Base-by-base conservation (phyloP, 2,113 vertebrate genomes). In the Phrynosoma platyrhinos region DNA sequence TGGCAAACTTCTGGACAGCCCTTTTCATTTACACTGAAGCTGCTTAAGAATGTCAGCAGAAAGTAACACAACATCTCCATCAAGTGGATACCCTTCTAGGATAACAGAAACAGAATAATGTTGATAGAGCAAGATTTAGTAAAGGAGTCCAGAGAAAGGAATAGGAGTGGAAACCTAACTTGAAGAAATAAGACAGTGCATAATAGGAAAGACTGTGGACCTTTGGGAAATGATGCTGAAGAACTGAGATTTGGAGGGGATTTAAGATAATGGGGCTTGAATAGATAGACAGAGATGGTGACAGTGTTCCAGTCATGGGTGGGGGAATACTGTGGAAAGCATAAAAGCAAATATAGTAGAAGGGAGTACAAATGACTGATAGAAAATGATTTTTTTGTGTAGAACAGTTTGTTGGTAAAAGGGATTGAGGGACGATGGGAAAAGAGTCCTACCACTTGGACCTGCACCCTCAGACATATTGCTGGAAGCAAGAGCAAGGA, bases 1-100 rank as follows among this genome's bases (percentile, higher is more conserved):
- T 27, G 78, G 20, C n/a, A 76, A 16, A 86, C 52, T 79, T 88
- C 80, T 55, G 80, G 91, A 87, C 62, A 14, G 68, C 23, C 82
- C 62, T 81, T 84, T 91, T 78, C 69, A 23, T 79, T 85, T 91
- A 6, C 71, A 74, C 87, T 52, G 87, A 90, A 82, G 40, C 58
- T 82, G 32, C 36, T 58, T 82, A 64, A n/a, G 77, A 52, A 62
- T 72, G 88, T 82, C 71, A 79, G 55, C 77, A 72, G 4, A 32
- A 75, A 7, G 14, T 81, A 74, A 84, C 84, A 82, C 36, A 10
- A n/a, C 83, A 92, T 79, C 83, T 88, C 52, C 71, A 4, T 7
- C n/a, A 23, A 1, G 32, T 47, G 84, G 62, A 80, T 79, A 32
- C 20, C n/a, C 3, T 83, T 89, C 79, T 76, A 27, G 40, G 79